Evolutionary conservation across 2,797 vertebrate species (phyloP).

Genomic region (Acipenser oxyrinchus): DNA sequence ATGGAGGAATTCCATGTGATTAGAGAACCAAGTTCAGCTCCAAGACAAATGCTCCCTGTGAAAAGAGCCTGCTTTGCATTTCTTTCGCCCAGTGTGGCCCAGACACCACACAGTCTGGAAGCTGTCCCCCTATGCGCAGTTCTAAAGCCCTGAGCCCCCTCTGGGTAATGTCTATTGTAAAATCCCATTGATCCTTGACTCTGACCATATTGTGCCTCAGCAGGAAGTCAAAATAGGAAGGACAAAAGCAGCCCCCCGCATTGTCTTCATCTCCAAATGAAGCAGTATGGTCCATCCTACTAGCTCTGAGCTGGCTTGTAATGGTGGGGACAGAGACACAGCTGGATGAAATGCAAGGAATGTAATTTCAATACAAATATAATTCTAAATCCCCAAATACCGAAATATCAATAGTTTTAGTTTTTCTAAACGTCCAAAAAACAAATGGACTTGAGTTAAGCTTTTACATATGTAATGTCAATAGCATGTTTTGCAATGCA

Average conservation of each 20-base stretch:
- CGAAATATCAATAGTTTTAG: too few species aligned
- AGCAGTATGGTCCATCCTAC: conserved; percentile 45
- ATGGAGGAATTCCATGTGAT: conserved; percentile 35
- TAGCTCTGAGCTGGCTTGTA: too few species aligned
- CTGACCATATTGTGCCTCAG: conserved; percentile 68
- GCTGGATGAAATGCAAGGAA: too few species aligned
- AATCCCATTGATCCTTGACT: conserved; percentile 62
- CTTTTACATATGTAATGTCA: too few species aligned
- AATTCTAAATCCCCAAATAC: too few species aligned
- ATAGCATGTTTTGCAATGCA: too few species aligned
- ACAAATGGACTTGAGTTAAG: too few species aligned
- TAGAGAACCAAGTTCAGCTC: conserved; percentile 61
- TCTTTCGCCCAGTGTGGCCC: conserved; percentile 39
- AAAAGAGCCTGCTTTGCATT: conserved; percentile 21
- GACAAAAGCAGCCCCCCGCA: conserved; percentile 64
- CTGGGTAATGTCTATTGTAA: conserved; percentile 65
- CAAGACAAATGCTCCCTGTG: conserved; percentile 41
- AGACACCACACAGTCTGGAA: conserved; percentile 56
- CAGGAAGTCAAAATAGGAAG: conserved; percentile 53
- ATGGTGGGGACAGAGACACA: too few species aligned
- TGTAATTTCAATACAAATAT: too few species aligned
- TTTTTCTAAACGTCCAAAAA: too few species aligned
- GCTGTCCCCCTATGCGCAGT: conserved; percentile 45
- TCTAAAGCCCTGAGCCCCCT: conserved; percentile 47
- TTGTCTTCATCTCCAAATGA: conserved; percentile 71